These are phyloP conservation scores for Lateolabrax maculatus DNA, from an alignment of 2,797 vertebrate species.

Conservation along the genomic window DNA sequence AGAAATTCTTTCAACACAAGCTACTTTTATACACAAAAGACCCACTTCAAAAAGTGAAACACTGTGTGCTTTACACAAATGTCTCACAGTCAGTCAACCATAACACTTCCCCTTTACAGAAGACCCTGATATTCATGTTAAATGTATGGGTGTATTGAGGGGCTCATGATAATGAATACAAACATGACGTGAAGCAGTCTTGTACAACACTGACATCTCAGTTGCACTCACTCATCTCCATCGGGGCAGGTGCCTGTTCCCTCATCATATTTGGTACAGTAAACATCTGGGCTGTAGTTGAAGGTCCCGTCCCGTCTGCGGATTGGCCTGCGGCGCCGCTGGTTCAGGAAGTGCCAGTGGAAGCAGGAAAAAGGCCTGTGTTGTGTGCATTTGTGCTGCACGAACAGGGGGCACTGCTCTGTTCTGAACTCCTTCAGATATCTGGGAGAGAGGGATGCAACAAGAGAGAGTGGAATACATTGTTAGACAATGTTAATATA, in stretches of 20 bases:
- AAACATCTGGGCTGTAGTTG: slow-evolving; percentile 99
- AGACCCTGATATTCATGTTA: background rate
- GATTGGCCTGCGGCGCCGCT: slow-evolving; percentile 95
- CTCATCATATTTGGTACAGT: slow-evolving; percentile 98
- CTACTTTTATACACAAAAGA: background rate
- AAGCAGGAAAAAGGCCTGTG: slow-evolving; percentile 98
- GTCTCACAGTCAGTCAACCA: background rate
- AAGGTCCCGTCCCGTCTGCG: slow-evolving; percentile 96
- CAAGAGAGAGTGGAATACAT: background rate
- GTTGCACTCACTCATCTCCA: slow-evolving; percentile 95
- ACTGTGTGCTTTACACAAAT: background rate
- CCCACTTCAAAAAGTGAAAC: background rate
- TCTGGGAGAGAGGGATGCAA: slow-evolving; percentile 77
- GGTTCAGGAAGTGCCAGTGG: slow-evolving; percentile 99
- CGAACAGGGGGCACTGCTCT: slow-evolving; percentile 98
- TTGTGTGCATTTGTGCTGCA: slow-evolving; percentile 99
- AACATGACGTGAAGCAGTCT: background rate
- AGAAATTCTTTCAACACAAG: background rate
- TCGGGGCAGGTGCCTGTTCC: slow-evolving; percentile 96
- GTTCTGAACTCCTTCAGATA: slow-evolving; percentile 99
- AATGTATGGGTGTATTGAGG: fast-evolving
- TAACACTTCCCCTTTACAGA: background rate
- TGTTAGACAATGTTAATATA: background rate
- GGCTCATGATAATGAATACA: background rate
- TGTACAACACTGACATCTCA: background rate